Evolutionary conservation across 2,797 vertebrate species (phyloP).

Genomic region (Urocyon cinereoargenteus): DNA sequence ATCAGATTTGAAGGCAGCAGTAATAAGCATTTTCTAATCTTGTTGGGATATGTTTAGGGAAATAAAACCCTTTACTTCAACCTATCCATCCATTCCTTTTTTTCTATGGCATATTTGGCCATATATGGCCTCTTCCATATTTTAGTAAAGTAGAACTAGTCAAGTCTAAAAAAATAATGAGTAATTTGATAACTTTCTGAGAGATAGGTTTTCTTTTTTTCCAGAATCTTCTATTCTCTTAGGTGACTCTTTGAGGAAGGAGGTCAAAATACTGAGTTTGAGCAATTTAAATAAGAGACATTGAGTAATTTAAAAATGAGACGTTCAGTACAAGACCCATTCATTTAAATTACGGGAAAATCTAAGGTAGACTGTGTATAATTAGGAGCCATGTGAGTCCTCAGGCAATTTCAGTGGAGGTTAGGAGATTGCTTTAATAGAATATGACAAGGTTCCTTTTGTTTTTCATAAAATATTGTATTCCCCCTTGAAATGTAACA

Average conservation of each 20-base stretch:
- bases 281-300: constrained; percentile 79
- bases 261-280: constrained; percentile 79
- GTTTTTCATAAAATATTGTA: constrained; percentile 81
- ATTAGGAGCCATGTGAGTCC: constrained; percentile 74
- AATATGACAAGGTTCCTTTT: constrained; percentile 83
- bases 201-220: constrained; percentile 1
- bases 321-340: constrained; percentile 77
- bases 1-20: constrained; percentile 10
- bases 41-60: constrained; percentile 4
- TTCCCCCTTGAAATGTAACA: constrained; percentile 78
- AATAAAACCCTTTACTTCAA: background rate
- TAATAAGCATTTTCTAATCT: constrained; percentile 44
- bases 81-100: background rate
- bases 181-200: constrained; percentile 67
- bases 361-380: constrained; percentile 72
- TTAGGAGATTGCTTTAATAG: constrained; percentile 77
- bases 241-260: constrained; percentile 68
- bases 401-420: constrained; percentile 76
- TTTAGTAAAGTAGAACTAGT: constrained; percentile 67
- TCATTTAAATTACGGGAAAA: constrained; percentile 84
- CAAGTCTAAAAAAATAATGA: background rate
- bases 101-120: background rate
- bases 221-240: constrained; percentile 57
- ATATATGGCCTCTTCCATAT: background rate
- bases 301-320: constrained; percentile 79